A percentile compares a stretch with the other conserved stretches of the same genome.
phyloP scores from a whole-genome alignment of 2,888 invertebrate genomes.

The Opisthograptis luteolata region DNA sequence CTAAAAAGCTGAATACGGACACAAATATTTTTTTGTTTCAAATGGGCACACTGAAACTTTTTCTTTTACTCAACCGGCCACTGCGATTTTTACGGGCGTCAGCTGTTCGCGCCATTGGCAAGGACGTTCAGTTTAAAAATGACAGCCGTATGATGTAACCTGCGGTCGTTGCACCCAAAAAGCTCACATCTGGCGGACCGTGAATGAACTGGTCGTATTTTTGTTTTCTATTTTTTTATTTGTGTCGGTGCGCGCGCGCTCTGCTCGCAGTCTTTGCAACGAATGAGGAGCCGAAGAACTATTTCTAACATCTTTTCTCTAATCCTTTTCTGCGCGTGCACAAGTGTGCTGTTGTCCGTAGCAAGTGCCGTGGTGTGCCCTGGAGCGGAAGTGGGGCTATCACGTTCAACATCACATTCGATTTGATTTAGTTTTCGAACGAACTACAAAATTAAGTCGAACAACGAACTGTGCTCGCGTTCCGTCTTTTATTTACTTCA shows the following conservation, averaged over 20 bases:
- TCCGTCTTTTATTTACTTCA: not conserved
- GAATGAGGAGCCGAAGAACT: constrained; percentile 80
- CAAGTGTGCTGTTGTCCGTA: constrained; percentile 58
- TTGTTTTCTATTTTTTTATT: constrained; percentile 36
- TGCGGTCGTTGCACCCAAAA: constrained; percentile 67
- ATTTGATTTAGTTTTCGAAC: constrained; percentile 44
- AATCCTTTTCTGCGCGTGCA: constrained; percentile 73
- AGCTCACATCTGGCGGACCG: constrained; percentile 61
- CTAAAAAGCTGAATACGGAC: constrained; percentile 9
- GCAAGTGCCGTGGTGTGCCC: constrained; percentile 61
- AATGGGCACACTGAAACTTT: constrained; percentile 15
- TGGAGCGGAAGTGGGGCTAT: constrained; percentile 56
- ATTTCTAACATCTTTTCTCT: constrained; percentile 82
- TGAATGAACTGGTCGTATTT: constrained; percentile 70
- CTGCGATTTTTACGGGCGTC: constrained; percentile 43
- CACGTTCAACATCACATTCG: constrained; percentile 50
- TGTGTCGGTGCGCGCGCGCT: constrained; percentile 61
- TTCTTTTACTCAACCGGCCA: constrained; percentile 12
- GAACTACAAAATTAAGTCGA: constrained; percentile 19
- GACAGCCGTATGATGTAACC: constrained; percentile 59
- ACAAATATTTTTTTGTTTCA: constrained; percentile 2
- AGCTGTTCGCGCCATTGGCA: constrained; percentile 68
- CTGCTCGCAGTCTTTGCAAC: constrained; percentile 69
- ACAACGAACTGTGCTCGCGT: not conserved
- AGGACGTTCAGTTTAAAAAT: constrained; percentile 66